These are phyloP conservation scores for Amiota minor DNA, from an alignment of 2,888 invertebrate genomes.

Conservation along the genomic window DNA sequence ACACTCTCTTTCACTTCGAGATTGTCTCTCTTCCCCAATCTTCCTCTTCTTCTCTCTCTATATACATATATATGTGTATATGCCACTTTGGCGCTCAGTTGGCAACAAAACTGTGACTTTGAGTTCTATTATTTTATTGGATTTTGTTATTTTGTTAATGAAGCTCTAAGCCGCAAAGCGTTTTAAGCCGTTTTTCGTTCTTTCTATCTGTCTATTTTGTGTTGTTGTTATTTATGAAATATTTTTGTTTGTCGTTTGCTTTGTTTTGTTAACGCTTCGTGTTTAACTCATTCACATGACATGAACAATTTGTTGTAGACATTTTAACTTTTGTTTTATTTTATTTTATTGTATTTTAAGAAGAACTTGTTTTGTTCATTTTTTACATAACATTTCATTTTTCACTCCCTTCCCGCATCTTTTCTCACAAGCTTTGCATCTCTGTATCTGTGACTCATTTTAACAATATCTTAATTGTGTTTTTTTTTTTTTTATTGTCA, in stretches of 20 bases:
- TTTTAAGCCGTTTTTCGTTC: conserved; percentile 8
- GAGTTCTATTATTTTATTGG: conserved; percentile 13
- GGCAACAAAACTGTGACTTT: conserved; percentile 15
- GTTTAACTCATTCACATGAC: conserved; percentile 57
- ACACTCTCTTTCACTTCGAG: too few species aligned
- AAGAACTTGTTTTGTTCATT: neutral
- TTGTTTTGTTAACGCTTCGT: conserved; percentile 34
- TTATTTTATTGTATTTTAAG: conserved; percentile 24
- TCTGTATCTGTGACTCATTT: too few species aligned
- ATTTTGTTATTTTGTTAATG: neutral
- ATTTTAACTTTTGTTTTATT: conserved; percentile 39
- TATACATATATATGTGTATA: neutral
- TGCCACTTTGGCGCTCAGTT: neutral
- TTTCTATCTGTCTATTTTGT: conserved; percentile 35
- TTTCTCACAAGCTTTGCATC: too few species aligned
- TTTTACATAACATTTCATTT: neutral
- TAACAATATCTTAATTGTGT: too few species aligned
- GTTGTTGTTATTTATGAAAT: conserved; percentile 32
- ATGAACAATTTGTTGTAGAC: conserved; percentile 45
- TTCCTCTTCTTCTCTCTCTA: neutral
- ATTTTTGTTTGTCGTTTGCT: conserved; percentile 27
- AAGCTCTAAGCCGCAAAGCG: conserved; percentile 4
- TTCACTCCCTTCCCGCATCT: too few species aligned
- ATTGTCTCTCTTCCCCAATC: neutral
- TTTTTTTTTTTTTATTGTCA: too few species aligned